Evolutionary conservation across 2,797 vertebrate species (phyloP), one percentile per base, ranked within the genome.

Genomic region (Falco concolor): DNA sequence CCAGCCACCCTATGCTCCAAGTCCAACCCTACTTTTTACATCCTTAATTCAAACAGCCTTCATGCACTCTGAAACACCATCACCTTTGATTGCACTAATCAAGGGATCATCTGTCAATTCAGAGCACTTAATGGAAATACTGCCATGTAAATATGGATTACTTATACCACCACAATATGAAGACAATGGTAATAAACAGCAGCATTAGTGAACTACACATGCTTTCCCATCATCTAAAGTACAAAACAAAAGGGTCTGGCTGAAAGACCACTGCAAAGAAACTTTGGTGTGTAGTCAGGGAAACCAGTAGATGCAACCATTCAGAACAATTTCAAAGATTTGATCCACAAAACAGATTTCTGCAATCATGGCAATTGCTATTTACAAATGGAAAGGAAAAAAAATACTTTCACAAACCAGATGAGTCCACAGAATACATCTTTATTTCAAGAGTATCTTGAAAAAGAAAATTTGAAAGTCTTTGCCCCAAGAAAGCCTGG

Each of bases 81-180:
- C 38, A 68, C 88, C 64, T 95, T 45, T 84, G 82, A 89, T n/a
- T 77, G 73, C 86, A 73, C 24, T 59, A 75, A 69, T 84, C 89
- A 86, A 94, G 82, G 79, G 79, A 87, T 93, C 82, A 23, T 40
- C 88, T 81, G 69, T 90, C 93, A 93, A 63, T 49, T 80, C 87
- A 89, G 80, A 76, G 87, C 69, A 59, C 84, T 88, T 93, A 93
- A 90, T 34, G 57, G 84, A 90, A 95, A 59, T 73, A 87, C 67
- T 81, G 61, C 73, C 67, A 24, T 53, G 70, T 91, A 95, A 96
- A 97, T 79, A 92, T 12, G 83, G 94, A 96, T 68, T 96, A 96
- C 94, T 70, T 76, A 84, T 96, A 93, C 22, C 25, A 95, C 77
- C 89, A 68, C 94, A 91, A 77, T 56, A 95, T 87, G 96, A 95